Evolutionary conservation across 1,140 invertebrate genomes (phyloP), one percentile per base, ranked within the genome.

Genomic region (Prorops nasuta): DNA sequence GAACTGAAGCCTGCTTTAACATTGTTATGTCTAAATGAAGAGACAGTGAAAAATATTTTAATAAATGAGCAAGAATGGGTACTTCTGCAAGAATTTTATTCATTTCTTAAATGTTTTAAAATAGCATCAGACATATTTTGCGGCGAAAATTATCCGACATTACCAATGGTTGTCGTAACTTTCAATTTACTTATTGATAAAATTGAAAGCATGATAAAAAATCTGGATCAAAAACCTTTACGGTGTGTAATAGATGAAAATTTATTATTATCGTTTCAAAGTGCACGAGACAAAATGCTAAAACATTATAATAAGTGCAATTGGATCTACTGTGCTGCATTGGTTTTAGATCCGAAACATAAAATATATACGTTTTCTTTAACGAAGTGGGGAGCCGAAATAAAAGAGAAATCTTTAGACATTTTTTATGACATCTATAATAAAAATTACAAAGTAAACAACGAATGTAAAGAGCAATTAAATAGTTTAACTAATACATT

Each of bases 101-200:
- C 22, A 12, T 42, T 21, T 28, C 17, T 41, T 24, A 28, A 7
- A 42, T 9, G 21, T 42, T n/a, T n/a, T n/a, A n/a, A n/a, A n/a
- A n/a, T n/a, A n/a, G n/a, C n/a, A n/a, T n/a, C n/a, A n/a, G n/a
- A n/a, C n/a, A n/a, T n/a, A n/a, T n/a, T n/a, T n/a, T n/a, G n/a
- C n/a, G n/a, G n/a, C n/a, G n/a, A n/a, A n/a, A n/a, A n/a, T n/a
- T n/a, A n/a, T n/a, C n/a, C n/a, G 10, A 44, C 32, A 15, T 50
- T 44, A 42, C 48, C 48, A 21, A 32, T n/a, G 4, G 40, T 42
- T 18, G 21, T 49, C 22, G 20, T 50, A 22, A 31, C 39, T 19
- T 51, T 51, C 20, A 51, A 51, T 35, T 46, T 51, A 40, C 40
- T 44, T 50, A 4, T 50, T 15, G 48, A 50, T 43, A 50, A 44